A percentile compares a stretch with the other conserved stretches of the same genome.
phyloP scores from a whole-genome alignment of 1,140 invertebrate genomes.

The Nasonia vitripennis region DNA sequence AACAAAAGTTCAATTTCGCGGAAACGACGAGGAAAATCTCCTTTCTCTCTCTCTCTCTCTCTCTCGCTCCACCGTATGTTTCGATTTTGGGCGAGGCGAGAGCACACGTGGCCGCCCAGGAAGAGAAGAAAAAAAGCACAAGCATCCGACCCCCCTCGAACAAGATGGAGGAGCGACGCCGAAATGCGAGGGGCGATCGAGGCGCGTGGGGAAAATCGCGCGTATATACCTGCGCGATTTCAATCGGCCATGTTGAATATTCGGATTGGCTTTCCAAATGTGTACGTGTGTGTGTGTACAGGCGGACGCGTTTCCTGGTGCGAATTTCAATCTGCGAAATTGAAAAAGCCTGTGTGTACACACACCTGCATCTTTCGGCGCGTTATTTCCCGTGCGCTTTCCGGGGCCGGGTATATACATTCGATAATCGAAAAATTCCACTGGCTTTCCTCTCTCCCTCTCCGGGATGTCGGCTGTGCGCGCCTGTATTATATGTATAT shows the following conservation, averaged over 20 bases:
- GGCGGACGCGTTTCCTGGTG: background rate
- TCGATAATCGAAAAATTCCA: slow-evolving; percentile 43
- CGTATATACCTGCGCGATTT: slow-evolving; percentile 32
- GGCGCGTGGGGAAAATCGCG: background rate
- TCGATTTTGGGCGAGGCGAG: slow-evolving; percentile 21
- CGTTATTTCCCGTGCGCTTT: slow-evolving; percentile 29
- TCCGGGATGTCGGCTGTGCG: background rate
- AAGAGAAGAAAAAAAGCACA: background rate
- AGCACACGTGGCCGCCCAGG: background rate
- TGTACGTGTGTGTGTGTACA: slow-evolving; percentile 8
- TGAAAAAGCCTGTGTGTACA: slow-evolving; percentile 36
- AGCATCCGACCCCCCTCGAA: background rate
- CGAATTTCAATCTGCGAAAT: slow-evolving; percentile 53
- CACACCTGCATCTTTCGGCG: slow-evolving; percentile 9
- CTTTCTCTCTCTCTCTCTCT: slow-evolving; percentile 50
- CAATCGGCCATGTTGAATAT: slow-evolving; percentile 49
- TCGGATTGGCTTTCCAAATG: slow-evolving; percentile 47
- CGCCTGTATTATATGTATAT: background rate
- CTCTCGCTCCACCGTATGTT: slow-evolving; percentile 57
- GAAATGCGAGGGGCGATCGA: slow-evolving; percentile 30
- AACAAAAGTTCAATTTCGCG: slow-evolving; percentile 70
- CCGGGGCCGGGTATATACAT: background rate
- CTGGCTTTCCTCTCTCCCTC: background rate
- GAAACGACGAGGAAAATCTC: slow-evolving; percentile 67
- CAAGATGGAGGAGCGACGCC: background rate